Conservation (phyloP, 2,888 invertebrate species). For the Monochamus alternatus region DNA sequence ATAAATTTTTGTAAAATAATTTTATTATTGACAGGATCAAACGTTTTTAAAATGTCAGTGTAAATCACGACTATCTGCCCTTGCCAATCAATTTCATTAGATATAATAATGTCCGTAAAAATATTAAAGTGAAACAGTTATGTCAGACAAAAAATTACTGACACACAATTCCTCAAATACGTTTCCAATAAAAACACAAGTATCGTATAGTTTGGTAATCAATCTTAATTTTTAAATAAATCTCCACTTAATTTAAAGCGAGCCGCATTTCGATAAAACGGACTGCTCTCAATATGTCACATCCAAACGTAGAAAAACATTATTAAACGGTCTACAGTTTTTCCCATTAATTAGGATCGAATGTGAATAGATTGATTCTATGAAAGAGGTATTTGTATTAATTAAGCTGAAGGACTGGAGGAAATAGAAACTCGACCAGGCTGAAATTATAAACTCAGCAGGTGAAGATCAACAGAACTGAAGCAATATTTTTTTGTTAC, state of each 20-base stretch:
- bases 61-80: too few species aligned
- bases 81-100: too few species aligned
- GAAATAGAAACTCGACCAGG: neutral
- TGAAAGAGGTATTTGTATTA: neutral
- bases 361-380: neutral
- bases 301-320: neutral
- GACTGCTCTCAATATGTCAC: slow-evolving; percentile 2
- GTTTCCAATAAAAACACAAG: too few species aligned
- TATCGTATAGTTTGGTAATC: neutral
- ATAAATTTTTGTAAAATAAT: too few species aligned
- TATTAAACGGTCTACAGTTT: neutral
- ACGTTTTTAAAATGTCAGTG: too few species aligned
- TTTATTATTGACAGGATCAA: too few species aligned
- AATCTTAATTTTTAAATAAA: neutral
- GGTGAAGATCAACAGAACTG: neutral
- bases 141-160: too few species aligned
- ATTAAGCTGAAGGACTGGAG: neutral
- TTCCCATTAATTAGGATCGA: neutral
- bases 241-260: neutral
- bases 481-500: neutral
- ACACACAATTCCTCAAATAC: too few species aligned
- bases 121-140: too few species aligned
- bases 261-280: neutral
- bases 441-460: neutral
- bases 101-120: too few species aligned